Percentiles rank a stretch among this genome's conserved stretches.
These are phyloP conservation scores for Cavia aperea DNA, from an alignment of 2,113 vertebrate species.

Conservation along the genomic window DNA sequence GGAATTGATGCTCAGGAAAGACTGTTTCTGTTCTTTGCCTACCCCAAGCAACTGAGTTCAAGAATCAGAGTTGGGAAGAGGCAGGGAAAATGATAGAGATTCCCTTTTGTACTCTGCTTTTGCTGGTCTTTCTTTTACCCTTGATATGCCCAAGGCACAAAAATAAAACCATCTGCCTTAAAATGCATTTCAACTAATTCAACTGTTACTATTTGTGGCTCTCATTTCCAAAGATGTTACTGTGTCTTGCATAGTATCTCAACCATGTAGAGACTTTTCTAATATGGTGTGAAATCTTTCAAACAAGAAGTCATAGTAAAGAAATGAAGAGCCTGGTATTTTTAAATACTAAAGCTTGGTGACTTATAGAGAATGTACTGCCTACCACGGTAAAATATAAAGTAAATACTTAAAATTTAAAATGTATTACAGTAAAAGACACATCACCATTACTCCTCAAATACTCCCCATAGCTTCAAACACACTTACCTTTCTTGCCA, in stretches of 20 bases:
- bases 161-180: neutral
- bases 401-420: neutral
- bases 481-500: neutral
- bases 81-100: neutral
- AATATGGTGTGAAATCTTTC: neutral
- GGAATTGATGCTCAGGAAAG: neutral
- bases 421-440: neutral
- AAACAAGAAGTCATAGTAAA: neutral
- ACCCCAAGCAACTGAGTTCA: neutral
- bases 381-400: neutral
- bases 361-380: neutral
- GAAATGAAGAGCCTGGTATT: neutral
- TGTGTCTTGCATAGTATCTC: neutral
- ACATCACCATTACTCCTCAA: neutral
- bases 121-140: neutral
- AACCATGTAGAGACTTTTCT: neutral
- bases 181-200: neutral
- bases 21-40: neutral
- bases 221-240: neutral
- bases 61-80: neutral
- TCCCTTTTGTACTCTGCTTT: neutral
- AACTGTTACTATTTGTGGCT: neutral
- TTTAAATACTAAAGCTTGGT: neutral
- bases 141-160: neutral
- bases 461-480: neutral